Evolutionary conservation across 2,113 vertebrate species (phyloP).

Genomic region (Rhombomys opimus): DNA sequence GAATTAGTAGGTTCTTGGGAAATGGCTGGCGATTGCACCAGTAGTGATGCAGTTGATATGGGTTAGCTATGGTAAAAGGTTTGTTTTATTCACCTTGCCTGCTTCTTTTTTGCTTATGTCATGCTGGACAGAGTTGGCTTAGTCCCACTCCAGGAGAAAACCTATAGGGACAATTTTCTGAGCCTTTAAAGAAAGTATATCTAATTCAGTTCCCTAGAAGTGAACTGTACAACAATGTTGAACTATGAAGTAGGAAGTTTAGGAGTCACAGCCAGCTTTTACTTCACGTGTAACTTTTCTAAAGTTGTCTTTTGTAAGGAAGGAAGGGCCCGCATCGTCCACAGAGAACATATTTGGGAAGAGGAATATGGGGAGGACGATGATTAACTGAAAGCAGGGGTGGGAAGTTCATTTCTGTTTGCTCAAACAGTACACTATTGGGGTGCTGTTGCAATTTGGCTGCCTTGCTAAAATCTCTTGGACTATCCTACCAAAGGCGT

Average conservation of each 20-base stretch:
- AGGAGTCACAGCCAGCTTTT: background rate
- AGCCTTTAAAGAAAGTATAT: background rate
- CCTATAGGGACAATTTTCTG: background rate
- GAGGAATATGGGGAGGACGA: background rate
- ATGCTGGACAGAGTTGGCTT: background rate
- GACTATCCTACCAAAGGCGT: background rate
- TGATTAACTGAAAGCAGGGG: background rate
- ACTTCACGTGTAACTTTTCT: slow-evolving; percentile 10
- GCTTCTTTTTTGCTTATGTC: background rate
- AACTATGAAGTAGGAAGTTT: slow-evolving; percentile 2
- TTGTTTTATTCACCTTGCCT: background rate
- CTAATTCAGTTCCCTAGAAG: background rate
- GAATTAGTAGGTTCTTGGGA: background rate
- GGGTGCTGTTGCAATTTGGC: background rate
- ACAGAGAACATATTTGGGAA: slow-evolving; percentile 2
- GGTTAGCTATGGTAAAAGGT: background rate
- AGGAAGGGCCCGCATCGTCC: background rate
- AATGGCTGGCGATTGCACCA: background rate
- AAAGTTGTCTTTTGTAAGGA: background rate
- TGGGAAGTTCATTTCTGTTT: background rate
- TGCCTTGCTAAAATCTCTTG: background rate
- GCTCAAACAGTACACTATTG: background rate
- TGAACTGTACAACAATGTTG: background rate
- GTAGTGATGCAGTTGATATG: background rate
- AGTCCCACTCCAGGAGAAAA: background rate